Evolutionary conservation across 2,888 invertebrate genomes (phyloP), one percentile per base, ranked within the genome.

Genomic region (Oscheius sp.): DNA sequence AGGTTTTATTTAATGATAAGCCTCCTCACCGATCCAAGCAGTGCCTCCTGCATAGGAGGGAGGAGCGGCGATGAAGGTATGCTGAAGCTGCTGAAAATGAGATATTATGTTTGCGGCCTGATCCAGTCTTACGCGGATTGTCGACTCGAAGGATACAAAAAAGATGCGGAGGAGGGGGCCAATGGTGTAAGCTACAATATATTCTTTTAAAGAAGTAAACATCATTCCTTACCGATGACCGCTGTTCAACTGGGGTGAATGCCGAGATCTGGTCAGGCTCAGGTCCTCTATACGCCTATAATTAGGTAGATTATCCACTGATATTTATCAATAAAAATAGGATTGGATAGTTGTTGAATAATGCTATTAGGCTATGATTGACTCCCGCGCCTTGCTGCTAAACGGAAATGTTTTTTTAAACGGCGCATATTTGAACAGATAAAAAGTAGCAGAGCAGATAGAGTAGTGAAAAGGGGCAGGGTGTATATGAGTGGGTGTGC

Each of bases 61-160:
- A 66, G 27, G 13, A 66, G 27, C 13, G 66, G 66, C 12, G 52
- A 52, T 16, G 52, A 66, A 13, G 66, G 66, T 18, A 66, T 29
- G 16, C 66, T 66, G 52, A 52, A 49, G 49, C 49, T n/a, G n/a
- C n/a, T 49, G 49, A 13, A 49, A 49, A 49, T 49, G 3, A 49
- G 35, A 35, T 41, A 2, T 63, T 1, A 43, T 9, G 23, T 43
- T 46, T 45, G 18, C n/a, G n/a, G n/a, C n/a, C n/a, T 41, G n/a
- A 59, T n/a, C 43, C 6, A 13, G 43, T 21, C 61, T 61, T 61
- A 61, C 61, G 61, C 12, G n/a, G 61, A 23, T 43, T 43, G 61
- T 41, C 61, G 49, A 49, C 35, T 58, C 1, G 43, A 18, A 41
- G 43, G 41, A 61, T 43, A 61, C n/a, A 43, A 43, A 6, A 61